Conservation (phyloP, 2,888 invertebrate genomes). For the Epistrophella euchroma region DNA sequence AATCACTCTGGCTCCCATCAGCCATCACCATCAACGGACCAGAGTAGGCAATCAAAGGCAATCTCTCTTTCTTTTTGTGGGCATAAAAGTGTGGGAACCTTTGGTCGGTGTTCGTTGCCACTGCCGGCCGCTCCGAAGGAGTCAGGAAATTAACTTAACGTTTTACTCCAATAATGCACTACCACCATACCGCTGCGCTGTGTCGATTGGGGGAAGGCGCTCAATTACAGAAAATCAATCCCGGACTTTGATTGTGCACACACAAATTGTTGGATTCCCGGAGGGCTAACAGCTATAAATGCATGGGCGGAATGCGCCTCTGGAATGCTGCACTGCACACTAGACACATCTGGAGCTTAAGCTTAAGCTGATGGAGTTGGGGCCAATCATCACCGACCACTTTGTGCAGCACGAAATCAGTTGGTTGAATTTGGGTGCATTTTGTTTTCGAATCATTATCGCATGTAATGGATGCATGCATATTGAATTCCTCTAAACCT, state of each 20-base stretch:
- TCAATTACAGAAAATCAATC: constrained; percentile 76
- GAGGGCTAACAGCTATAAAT: constrained; percentile 39
- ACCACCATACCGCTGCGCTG: constrained; percentile 12
- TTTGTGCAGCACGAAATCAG: constrained; percentile 56
- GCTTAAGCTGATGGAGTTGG: constrained; percentile 14
- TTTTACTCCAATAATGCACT: constrained; percentile 75
- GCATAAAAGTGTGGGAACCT: constrained; percentile 73
- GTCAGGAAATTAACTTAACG: constrained; percentile 69
- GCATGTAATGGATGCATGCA: constrained; percentile 48
- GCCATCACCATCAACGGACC: constrained; percentile 47
- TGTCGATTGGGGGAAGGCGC: constrained; percentile 74
- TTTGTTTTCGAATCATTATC: constrained; percentile 49
- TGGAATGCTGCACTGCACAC: constrained; percentile 65
- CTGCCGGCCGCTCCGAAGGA: constrained; percentile 49
- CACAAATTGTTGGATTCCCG: constrained; percentile 74
- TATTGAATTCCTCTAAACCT: constrained; percentile 21
- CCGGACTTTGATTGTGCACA: constrained; percentile 74
- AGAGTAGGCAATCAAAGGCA: constrained; percentile 74
- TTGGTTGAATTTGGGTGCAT: constrained; percentile 65
- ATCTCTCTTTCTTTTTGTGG: constrained; percentile 59
- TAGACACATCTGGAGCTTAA: constrained; percentile 63
- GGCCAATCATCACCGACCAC: constrained; percentile 71
- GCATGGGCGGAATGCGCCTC: constrained; percentile 68
- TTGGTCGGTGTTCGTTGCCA: constrained; percentile 53
- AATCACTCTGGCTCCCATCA: constrained; percentile 74